phyloP scores from a whole-genome alignment of 2,888 invertebrate genomes.

The Silvanus unidentatus region DNA sequence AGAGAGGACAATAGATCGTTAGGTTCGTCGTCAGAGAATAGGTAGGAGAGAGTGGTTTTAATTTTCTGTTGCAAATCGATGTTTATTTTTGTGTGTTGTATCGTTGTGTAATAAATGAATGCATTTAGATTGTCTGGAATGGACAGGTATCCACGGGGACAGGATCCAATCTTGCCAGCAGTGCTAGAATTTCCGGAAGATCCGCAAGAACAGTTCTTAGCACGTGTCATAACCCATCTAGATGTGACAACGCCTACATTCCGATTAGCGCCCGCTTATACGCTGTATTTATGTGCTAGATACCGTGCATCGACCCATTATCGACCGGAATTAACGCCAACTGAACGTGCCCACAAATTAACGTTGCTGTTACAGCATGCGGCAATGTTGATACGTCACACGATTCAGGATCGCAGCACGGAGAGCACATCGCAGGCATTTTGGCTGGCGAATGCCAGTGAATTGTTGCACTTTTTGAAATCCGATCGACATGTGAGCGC shows the following conservation, averaged over 20 bases:
- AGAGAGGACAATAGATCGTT: constrained; percentile 56
- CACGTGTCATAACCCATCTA: constrained; percentile 79
- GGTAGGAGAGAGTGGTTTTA: constrained; percentile 59
- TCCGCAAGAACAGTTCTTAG: constrained; percentile 87
- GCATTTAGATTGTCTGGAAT: constrained; percentile 38
- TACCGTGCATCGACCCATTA: constrained; percentile 93
- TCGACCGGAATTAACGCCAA: constrained; percentile 85
- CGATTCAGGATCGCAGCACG: constrained; percentile 68
- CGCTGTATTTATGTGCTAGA: constrained; percentile 87
- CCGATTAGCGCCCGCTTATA: constrained; percentile 94
- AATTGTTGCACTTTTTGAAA: constrained; percentile 91
- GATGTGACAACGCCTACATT: constrained; percentile 87
- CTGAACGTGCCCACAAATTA: constrained; percentile 85
- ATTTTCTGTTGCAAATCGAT: constrained; percentile 9
- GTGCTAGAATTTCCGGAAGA: constrained; percentile 93
- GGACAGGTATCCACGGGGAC: constrained; percentile 60
- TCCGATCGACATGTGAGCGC: constrained; percentile 91
- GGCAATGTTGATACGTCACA: constrained; percentile 71
- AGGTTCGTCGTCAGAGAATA: constrained; percentile 72
- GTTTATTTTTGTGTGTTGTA: constrained; percentile 1
- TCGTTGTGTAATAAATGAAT: neutral
- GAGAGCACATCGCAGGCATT: constrained; percentile 84
- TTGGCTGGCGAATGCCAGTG: constrained; percentile 98
- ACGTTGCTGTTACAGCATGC: constrained; percentile 88
- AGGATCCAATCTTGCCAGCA: constrained; percentile 88